Evolutionary conservation across 2,113 vertebrate species (phyloP), one percentile per base, ranked within the genome.

Genomic region (Climacteris rufus): DNA sequence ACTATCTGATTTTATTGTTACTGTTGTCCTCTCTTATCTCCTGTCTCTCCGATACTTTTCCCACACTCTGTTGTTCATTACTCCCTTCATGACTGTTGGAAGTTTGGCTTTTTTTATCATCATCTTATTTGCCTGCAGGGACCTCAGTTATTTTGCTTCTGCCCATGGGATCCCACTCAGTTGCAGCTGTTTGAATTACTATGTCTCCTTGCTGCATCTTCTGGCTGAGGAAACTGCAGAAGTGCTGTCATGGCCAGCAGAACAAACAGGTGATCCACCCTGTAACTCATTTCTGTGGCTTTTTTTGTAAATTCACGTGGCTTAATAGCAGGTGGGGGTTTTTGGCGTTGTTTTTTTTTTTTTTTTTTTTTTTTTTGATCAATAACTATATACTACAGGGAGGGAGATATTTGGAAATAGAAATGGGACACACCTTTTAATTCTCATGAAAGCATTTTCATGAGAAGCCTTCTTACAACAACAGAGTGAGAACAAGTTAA

Each of bases 401-500:
- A 22, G 11, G 11, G 17, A 6, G 4, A 5, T 68, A 80, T 85
- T 75, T 92, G 49, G 65, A 44, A 87, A 54, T 82, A 81, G 86
- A 56, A 93, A 71, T 66, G 53, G 68, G 85, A 60, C 68, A 53
- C 85, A 92, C 83, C 94, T 96, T 93, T 90, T 86, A 80, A 93
- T 93, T 94, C 79, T 95, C 40, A 53, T 85, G 66, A 93, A 85
- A 84, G 45, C 61, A 44, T 90, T 92, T 81, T 87, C 80, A 82
- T 50, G 64, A 60, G 69, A 93, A 92, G 83, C 69, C 61, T 86
- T 93, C 85, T 88, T 89, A 80, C 22, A 96, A 88, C 75, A 95
- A 71, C 90, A 83, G 59, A 92, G 90, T 94, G 90, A 91, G 85
- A 97, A 71, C 63, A 94, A 96, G 94, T 94, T 93, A 95, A 96